Base-by-base conservation (phyloP, 2,113 vertebrate genomes). In the Redunca redunca region DNA sequence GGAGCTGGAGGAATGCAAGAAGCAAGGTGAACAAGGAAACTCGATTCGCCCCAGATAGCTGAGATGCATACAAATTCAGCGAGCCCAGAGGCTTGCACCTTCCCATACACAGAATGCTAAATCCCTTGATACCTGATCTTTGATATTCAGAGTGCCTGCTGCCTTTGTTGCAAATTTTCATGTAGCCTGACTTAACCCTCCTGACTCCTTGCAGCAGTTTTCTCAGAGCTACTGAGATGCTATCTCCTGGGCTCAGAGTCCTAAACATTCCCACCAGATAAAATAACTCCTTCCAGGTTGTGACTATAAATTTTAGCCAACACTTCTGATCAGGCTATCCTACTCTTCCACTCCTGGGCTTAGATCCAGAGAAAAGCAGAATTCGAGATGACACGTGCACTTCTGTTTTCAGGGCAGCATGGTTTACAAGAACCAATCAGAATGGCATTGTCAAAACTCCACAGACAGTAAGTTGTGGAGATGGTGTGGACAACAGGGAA, bases 321-420 rank as follows among this genome's bases (percentile, higher is more conserved):
- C 30, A 64, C 62, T 64, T 64, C 62, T 64, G 62, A 64, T 17
- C 3, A 1, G 15, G 30, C 62, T n/a, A 64, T 64, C 30, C 15
- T 64, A 4, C 1, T n/a, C 15, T 9, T 33, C 62, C 7, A 33
- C 7, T 33, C 30, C 30, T n/a, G 62, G 62, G 62, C 6, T 62
- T 62, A 30, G 28, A 62, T 14, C 58, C 58, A 62, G 58, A 62
- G 28, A 64, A 64, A 64, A 64, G 4, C 62, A 9, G 62, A 17
- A n/a, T 64, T 64, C 0, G 7, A n/a, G 30, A 64, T 0, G 62
- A 64, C 62, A 33, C 3, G 7, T 1, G 0, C 6, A 64, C 30
- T 8, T 4, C 60, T n/a, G 62, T 64, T n/a, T 64, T n/a, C 62
- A n/a, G 62, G 15, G 62, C 62, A 64, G 30, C 1, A n/a, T 4